Evolutionary conservation across 2,888 invertebrate genomes (phyloP), one percentile per base, ranked within the genome.

Genomic region (Muschampia staudingeri): DNA sequence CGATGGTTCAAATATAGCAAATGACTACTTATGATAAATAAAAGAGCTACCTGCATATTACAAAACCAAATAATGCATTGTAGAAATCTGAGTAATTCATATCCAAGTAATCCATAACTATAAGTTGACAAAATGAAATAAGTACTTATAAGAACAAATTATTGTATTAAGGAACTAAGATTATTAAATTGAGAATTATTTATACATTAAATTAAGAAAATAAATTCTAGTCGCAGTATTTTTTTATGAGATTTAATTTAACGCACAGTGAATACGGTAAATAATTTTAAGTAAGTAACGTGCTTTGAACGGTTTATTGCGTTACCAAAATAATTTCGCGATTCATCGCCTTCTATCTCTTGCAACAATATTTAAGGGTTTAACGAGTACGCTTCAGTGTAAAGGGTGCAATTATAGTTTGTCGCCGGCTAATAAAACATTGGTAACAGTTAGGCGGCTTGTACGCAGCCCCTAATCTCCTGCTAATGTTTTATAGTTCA

Each of bases 401-500:
- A 88, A 84, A 87, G 85, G 88, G 87, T 90, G 86, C 85, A 85
- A 80, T 77, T 82, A 87, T 83, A 83, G 48, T 65, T 82, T 78
- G 79, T 84, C 80, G 85, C 78, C 82, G 85, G 87, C 85, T 89
- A 89, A 90, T 87, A 90, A 87, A 91, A 91, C 89, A 90, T 90
- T 89, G 88, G 87, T 84, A 82, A 84, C 85, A 85, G 86, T 88
- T 81, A 86, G 88, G 86, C 84, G 83, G 87, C 85, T 82, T 78
- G 78, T 61, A 61, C 88, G 88, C 91, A 90, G 87, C 87, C 88
- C 87, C 88, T 93, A 94, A 94, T 94, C 94, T 92, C 84, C 85
- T 83, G 90, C 90, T 93, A 92, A 94, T 93, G 92, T 91, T 91
- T 89, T 89, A 89, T 89, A 87, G 89, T 88, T 87, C 84, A 87